Evolutionary conservation across 1,140 invertebrate species (phyloP).

Genomic region (Acromyrmex charruanus): DNA sequence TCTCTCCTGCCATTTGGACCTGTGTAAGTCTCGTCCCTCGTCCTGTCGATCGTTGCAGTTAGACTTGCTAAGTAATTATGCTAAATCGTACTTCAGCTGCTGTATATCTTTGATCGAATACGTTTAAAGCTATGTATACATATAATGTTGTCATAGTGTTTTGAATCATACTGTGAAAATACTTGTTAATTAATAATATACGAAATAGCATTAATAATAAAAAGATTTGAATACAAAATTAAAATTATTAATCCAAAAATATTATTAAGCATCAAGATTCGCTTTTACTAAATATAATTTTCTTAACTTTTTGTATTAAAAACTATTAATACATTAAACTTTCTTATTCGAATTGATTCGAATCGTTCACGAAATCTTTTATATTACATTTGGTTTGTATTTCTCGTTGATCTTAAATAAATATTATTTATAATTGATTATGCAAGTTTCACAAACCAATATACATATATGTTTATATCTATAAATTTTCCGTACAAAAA

Average conservation of each 20-base stretch:
- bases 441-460: not conserved
- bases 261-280: no score
- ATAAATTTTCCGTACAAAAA: not conserved
- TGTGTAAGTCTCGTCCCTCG: slow-evolving; percentile 59
- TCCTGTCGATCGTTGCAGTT: slow-evolving; percentile 64
- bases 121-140: not conserved
- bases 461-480: not conserved
- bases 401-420: not conserved
- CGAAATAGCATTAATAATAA: not conserved
- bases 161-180: not conserved
- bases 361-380: not conserved
- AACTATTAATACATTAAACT: not conserved
- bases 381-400: no score
- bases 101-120: not conserved
- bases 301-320: no score
- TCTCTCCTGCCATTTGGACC: slow-evolving; percentile 54
- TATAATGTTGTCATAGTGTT: not conserved
- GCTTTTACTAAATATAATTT: no score
- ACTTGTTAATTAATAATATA: not conserved
- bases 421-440: not conserved
- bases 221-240: not conserved
- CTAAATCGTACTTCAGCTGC: slow-evolving; percentile 32
- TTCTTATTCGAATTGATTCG: not conserved
- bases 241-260: no score
- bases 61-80: slow-evolving; percentile 70